Evolutionary conservation across 1,140 invertebrate species (phyloP).

Genomic region (Halesus radiatus): DNA sequence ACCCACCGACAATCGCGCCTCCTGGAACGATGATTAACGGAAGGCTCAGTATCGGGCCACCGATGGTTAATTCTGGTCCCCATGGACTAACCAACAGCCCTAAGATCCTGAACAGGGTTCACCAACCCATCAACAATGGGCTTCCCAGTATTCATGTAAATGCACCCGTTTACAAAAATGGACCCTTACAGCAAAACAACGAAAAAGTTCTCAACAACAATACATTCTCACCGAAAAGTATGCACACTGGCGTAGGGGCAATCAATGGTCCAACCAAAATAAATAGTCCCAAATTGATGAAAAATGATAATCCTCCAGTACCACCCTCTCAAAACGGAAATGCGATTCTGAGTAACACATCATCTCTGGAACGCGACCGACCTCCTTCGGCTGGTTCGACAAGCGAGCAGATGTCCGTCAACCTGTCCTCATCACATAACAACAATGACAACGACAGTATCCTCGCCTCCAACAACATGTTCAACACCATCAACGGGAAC

Average conservation of each 20-base stretch:
- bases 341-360: background rate
- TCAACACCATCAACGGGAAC: constrained; percentile 56
- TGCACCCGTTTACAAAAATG: constrained; percentile 20
- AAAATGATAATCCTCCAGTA: background rate
- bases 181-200: background rate
- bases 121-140: constrained; percentile 13
- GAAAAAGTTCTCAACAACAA: constrained; percentile 25
- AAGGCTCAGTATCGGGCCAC: background rate
- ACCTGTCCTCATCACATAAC: constrained; percentile 57
- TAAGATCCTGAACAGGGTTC: constrained; percentile 5
- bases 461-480: constrained; percentile 58
- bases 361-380: background rate
- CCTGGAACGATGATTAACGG: background rate
- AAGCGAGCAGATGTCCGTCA: constrained; percentile 41
- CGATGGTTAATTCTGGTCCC: background rate
- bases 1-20: background rate
- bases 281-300: constrained; percentile 24
- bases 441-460: constrained; percentile 63
- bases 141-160: background rate
- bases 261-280: background rate
- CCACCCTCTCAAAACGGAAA: background rate
- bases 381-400: background rate
- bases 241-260: background rate
- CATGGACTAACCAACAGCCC: constrained; percentile 16
- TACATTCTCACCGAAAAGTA: background rate